phyloP scores from a whole-genome alignment of 2,113 vertebrate genomes.

The Lepus timidus region DNA sequence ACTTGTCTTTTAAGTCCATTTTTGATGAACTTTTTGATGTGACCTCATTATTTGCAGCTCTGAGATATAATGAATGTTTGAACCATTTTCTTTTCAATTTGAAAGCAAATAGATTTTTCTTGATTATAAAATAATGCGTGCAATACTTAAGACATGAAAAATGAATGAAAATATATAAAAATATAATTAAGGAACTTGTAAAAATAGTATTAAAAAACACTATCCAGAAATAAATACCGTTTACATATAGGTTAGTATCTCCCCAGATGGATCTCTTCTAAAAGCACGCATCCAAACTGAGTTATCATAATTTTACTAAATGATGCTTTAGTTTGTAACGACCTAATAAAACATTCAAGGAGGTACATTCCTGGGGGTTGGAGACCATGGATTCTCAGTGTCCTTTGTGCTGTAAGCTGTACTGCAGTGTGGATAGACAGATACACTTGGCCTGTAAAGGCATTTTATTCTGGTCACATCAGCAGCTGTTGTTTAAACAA shows the following conservation, averaged over 20 bases:
- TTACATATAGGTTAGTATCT: neutral
- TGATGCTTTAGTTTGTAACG: slow-evolving; percentile 35
- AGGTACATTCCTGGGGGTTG: neutral
- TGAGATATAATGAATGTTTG: slow-evolving; percentile 33
- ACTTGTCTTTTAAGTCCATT: too few relatives aligned
- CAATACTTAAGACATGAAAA: slow-evolving; percentile 31
- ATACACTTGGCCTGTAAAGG: neutral
- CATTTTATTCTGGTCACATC: neutral
- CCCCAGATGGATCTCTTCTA: neutral
- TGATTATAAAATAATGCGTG: neutral
- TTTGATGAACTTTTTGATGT: too few relatives aligned
- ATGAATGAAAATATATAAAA: neutral
- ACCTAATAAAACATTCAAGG: neutral
- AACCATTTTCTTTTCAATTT: slow-evolving; percentile 43
- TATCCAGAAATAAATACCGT: neutral
- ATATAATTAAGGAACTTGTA: neutral
- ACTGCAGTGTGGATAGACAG: neutral
- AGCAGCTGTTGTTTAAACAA: neutral
- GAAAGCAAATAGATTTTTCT: slow-evolving; percentile 49
- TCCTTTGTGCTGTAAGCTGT: neutral
- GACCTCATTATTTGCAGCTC: slow-evolving; percentile 59
- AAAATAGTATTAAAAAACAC: neutral
- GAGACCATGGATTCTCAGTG: neutral
- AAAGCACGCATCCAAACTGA: neutral
- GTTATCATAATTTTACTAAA: slow-evolving; percentile 28